phyloP scores from a whole-genome alignment of 2,888 invertebrate genomes.

The Epiblema foenella region DNA sequence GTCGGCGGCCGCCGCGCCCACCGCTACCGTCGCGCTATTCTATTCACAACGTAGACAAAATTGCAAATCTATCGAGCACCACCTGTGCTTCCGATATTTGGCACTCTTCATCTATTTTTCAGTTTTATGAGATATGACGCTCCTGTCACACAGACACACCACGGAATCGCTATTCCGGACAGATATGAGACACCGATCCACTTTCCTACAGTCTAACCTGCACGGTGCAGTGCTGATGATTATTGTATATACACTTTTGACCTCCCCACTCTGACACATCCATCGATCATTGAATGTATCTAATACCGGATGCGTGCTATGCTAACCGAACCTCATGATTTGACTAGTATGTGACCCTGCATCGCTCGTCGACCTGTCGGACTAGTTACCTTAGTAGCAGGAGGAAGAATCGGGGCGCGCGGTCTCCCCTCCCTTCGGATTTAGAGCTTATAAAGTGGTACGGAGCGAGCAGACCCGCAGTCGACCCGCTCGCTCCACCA shows the following conservation, averaged over 20 bases:
- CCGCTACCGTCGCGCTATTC: constrained; percentile 65
- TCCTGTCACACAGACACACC: constrained; percentile 43
- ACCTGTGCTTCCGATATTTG: constrained; percentile 82
- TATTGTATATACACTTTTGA: constrained; percentile 42
- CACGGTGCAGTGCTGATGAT: constrained; percentile 25
- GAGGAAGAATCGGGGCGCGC: constrained; percentile 41
- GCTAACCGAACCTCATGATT: constrained; percentile 41
- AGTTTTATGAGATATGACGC: constrained; percentile 35
- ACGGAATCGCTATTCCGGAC: constrained; percentile 41
- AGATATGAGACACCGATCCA: constrained; percentile 57
- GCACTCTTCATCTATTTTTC: constrained; percentile 77
- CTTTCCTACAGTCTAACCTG: constrained; percentile 51
- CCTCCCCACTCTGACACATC: constrained; percentile 24
- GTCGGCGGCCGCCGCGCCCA: constrained; percentile 47
- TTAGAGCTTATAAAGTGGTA: neutral
- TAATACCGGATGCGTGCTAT: constrained; percentile 35
- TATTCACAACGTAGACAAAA: constrained; percentile 76
- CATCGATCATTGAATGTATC: constrained; percentile 37
- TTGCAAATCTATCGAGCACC: constrained; percentile 79
- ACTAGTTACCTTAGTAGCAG: constrained; percentile 44
- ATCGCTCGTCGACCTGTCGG: constrained; percentile 54
- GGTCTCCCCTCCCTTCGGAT: constrained; percentile 32
- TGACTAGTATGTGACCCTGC: constrained; percentile 54
- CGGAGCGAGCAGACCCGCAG: constrained; percentile 5
- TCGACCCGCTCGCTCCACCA: constrained; percentile 43